Conservation (phyloP, 2,888 invertebrate species). For the Ornithoptera alexandrae region DNA sequence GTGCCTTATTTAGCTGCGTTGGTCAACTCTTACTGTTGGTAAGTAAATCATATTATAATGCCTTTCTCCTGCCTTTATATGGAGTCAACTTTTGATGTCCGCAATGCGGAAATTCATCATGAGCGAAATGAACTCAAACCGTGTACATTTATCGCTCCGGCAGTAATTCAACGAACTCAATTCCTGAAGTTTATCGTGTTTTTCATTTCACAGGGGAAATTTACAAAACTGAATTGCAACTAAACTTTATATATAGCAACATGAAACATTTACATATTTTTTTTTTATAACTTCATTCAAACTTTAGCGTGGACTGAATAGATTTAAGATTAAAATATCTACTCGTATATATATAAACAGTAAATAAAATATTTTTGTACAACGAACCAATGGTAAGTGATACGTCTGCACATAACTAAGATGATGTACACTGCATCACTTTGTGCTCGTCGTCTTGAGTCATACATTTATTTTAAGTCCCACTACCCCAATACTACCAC, state of each 20-base stretch:
- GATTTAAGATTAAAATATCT: too few relatives aligned
- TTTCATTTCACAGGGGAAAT: not conserved
- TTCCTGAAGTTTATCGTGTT: not conserved
- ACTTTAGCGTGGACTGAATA: too few relatives aligned
- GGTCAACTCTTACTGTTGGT: conserved; percentile 31
- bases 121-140: conserved; percentile 16
- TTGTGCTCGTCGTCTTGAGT: too few relatives aligned
- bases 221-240: not conserved
- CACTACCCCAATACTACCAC: too few relatives aligned
- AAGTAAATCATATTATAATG: conserved; percentile 31
- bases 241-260: not conserved
- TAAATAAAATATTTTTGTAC: too few relatives aligned
- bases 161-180: not conserved
- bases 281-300: not conserved
- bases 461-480: too few relatives aligned
- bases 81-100: conserved; percentile 26
- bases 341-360: too few relatives aligned
- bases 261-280: too few relatives aligned
- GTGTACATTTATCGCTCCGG: not conserved
- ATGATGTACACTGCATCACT: too few relatives aligned
- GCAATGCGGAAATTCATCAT: conserved; percentile 28
- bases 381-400: too few relatives aligned
- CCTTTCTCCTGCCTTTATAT: conserved; percentile 34
- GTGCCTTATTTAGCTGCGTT: conserved; percentile 26
- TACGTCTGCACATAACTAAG: too few relatives aligned